Evolutionary conservation across 2,797 vertebrate genomes (phyloP).

Genomic region (Rousettus madagascariensis): DNA sequence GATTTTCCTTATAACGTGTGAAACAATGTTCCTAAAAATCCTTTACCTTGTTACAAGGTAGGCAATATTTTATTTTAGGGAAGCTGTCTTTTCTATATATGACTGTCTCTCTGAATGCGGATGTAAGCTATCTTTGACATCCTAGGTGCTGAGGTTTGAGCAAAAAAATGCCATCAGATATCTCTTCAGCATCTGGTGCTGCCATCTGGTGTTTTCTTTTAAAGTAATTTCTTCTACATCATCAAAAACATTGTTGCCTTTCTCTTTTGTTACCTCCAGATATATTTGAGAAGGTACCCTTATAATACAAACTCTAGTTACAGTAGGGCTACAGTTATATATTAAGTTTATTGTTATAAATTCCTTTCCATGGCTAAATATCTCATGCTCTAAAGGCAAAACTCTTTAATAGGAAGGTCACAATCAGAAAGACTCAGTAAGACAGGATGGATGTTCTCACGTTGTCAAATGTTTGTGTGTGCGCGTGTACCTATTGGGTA

Average conservation of each 20-base stretch:
- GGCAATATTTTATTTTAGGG: background rate
- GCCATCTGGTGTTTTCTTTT: conserved; percentile 83
- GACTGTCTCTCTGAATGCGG: background rate
- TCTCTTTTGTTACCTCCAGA: background rate
- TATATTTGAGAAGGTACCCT: background rate
- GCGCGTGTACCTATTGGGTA: background rate
- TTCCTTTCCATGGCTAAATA: background rate
- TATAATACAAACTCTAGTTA: background rate
- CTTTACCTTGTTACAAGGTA: background rate
- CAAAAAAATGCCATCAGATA: conserved; percentile 41
- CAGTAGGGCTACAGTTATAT: background rate
- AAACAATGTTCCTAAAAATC: conserved; percentile 39
- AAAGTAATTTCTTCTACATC: conserved; percentile 5
- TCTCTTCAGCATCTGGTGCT: conserved; percentile 77
- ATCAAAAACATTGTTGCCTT: background rate
- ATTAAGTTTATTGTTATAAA: background rate
- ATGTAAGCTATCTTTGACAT: background rate
- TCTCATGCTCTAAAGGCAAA: background rate
- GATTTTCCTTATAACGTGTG: background rate
- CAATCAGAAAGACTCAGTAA: background rate
- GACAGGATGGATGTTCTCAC: background rate
- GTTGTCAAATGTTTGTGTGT: background rate
- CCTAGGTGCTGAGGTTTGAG: background rate
- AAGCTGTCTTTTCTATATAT: background rate
- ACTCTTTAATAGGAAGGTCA: background rate